phyloP scores from a whole-genome alignment of 1,140 invertebrate genomes.

The Drosophila erecta region DNA sequence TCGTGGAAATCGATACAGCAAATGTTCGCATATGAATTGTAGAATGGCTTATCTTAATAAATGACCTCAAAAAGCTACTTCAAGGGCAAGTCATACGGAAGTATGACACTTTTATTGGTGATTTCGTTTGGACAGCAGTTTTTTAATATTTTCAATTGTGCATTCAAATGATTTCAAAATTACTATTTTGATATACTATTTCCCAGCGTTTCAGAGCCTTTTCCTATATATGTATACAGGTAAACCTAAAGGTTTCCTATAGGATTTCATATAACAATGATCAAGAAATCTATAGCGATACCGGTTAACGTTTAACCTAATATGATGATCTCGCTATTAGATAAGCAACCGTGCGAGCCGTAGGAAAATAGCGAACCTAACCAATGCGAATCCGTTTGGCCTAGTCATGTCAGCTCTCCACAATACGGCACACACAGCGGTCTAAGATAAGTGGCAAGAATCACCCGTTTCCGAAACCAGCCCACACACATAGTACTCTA shows the following conservation, averaged over 20 bases:
- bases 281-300: not conserved
- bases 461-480: not conserved
- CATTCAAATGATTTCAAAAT: too few relatives aligned
- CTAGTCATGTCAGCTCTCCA: constrained; percentile 23
- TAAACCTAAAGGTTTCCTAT: too few relatives aligned
- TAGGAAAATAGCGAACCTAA: not conserved
- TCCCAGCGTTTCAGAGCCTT: not conserved
- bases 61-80: not conserved
- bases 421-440: not conserved
- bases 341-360: not conserved
- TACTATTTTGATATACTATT: too few relatives aligned
- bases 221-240: too few relatives aligned
- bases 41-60: not conserved
- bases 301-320: too few relatives aligned
- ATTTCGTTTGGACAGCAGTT: not conserved
- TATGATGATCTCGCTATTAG: not conserved
- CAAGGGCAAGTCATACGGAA: too few relatives aligned
- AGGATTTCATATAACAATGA: too few relatives aligned
- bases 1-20: not conserved
- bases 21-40: not conserved
- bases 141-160: not conserved
- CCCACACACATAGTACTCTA: constrained; percentile 27
- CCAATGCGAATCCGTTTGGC: constrained; percentile 27
- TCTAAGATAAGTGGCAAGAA: constrained; percentile 17
- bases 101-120: too few relatives aligned